Base-by-base conservation (phyloP, 2,797 vertebrate species). In the Champsocephalus gunnari region DNA sequence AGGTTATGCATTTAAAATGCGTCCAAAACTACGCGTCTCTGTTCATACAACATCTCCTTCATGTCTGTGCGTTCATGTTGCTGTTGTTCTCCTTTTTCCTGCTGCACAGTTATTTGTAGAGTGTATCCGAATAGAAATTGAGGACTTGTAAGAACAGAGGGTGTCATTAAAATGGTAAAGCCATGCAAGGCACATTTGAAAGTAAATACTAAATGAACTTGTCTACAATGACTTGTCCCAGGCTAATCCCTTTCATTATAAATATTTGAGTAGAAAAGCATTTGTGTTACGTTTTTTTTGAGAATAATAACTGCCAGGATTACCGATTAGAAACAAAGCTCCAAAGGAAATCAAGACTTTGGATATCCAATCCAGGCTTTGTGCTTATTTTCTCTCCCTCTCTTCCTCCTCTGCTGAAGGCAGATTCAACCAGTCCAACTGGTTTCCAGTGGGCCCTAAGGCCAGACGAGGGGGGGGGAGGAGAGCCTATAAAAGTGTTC, bases 401-500 rank as follows among this genome's bases (percentile, higher is more conserved):
- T 73, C 65, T 71, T 61, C 54, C 67, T 68, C 56, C 63, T 74
- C 49, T 50, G 80, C 81, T 78, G 38, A 84, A 81, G 76, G 77
- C 85, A 87, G 80, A 66, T 53, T 77, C 80, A 94, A 94, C 94
- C 92, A 93, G 93, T 94, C 82, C 6, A 78, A 94, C 93, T 91
- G 92, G 93, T 95, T 95, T 90, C 85, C 85, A 28, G 24, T 28
- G 24, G 3, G 24, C 24, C 24, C 24, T 28, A 28, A 28, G 24
- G 24, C 24, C 24, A 85, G 57, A 43, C 5, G 47, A 71, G 62
- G 55, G 58, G 67, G 82, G 78, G 80, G 1, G 19, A 66, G 77
- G 32, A 61, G 43, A 66, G 77, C 66, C 80, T 51, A 78, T 87
- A 65, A 66, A 56, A 82, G 2, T 68, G 72, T 73, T 77, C 64